A percentile compares a stretch with the other conserved stretches of the same genome.
These are phyloP conservation scores for Cremastobaeus sp. DNA, from an alignment of 2,888 invertebrate species.

Conservation along the genomic window DNA sequence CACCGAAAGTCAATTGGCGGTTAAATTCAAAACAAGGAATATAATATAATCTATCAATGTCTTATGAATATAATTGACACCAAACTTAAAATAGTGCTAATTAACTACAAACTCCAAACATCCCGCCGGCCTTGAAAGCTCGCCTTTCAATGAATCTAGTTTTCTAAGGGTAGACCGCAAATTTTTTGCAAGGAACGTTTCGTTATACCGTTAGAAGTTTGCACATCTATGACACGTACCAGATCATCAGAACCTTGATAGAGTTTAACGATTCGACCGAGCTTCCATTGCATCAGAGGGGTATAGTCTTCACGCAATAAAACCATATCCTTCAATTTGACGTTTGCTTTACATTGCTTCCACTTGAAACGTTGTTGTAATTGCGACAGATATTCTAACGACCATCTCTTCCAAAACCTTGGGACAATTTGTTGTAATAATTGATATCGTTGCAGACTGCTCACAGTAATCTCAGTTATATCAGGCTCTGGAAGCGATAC, in stretches of 20 bases:
- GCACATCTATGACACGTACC: background rate
- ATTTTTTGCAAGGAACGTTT: background rate
- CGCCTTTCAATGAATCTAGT: background rate
- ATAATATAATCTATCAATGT: too few relatives aligned
- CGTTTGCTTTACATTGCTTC: background rate
- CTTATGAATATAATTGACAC: too few relatives aligned
- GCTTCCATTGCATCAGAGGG: background rate
- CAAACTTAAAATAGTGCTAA: too few relatives aligned
- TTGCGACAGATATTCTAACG: background rate
- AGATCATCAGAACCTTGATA: background rate
- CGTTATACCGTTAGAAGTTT: background rate
- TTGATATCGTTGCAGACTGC: slow-evolving; percentile 1
- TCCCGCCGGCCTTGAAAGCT: background rate
- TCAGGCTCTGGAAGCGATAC: slow-evolving; percentile 22
- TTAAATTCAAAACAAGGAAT: too few relatives aligned
- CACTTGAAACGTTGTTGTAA: background rate
- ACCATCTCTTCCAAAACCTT: background rate
- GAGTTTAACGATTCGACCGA: background rate
- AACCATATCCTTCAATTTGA: background rate
- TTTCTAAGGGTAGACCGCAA: background rate
- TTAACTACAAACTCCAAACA: too few relatives aligned
- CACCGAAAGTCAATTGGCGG: too few relatives aligned
- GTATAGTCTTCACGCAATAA: background rate
- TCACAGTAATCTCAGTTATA: slow-evolving; percentile 12
- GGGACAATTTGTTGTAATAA: background rate